Evolutionary conservation across 2,888 invertebrate species (phyloP).

Genomic region (Acronicta leporina): DNA sequence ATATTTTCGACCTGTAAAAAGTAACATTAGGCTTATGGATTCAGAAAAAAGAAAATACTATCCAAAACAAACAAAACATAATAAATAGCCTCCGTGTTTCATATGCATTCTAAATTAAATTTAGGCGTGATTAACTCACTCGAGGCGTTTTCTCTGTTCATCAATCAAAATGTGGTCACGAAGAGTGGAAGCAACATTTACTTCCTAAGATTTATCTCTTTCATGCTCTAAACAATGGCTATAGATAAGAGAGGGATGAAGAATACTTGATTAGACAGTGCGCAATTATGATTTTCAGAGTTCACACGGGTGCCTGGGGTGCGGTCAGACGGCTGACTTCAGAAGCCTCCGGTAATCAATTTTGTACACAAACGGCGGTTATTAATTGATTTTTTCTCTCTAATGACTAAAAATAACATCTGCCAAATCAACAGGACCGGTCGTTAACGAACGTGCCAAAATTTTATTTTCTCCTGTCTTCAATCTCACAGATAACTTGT

Average conservation of each 20-base stretch:
- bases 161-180: constrained; percentile 83
- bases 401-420: constrained; percentile 87
- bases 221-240: constrained; percentile 51
- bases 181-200: constrained; percentile 78
- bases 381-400: constrained; percentile 84
- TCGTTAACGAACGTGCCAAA: constrained; percentile 84
- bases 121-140: constrained; percentile 86
- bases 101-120: constrained; percentile 86
- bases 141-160: constrained; percentile 88
- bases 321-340: constrained; percentile 79
- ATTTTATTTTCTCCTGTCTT: constrained; percentile 60
- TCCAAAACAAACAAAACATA: constrained; percentile 85
- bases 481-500: constrained; percentile 54
- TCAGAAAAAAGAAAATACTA: constrained; percentile 66
- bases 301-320: constrained; percentile 80
- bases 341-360: constrained; percentile 86
- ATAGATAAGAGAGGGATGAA: constrained; percentile 65
- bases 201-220: constrained; percentile 75
- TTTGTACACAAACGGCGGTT: constrained; percentile 86
- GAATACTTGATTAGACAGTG: constrained; percentile 75
- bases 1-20: constrained; percentile 53
- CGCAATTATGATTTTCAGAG: constrained; percentile 81
- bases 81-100: constrained; percentile 76
- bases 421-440: constrained; percentile 79
- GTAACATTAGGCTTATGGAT: constrained; percentile 56